Base-by-base conservation (phyloP, 1,140 invertebrate genomes). In the Onthophagus taurus region DNA sequence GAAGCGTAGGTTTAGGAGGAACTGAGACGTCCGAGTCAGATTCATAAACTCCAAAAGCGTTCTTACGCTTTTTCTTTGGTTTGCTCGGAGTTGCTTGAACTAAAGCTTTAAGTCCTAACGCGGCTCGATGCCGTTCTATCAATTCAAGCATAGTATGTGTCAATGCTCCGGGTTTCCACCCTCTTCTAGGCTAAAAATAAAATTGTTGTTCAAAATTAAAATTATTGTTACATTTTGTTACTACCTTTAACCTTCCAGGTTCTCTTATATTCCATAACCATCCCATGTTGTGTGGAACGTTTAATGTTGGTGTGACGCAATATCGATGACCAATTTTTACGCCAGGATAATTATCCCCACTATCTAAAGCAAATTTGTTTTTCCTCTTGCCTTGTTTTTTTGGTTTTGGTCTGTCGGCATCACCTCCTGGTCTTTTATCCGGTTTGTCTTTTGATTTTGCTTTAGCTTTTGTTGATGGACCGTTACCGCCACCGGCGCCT, bases 141-240 rank as follows among this genome's bases (percentile, higher is more conserved):
- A 64, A 49, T 50, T 67, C 64, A 0, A 68, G 61, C 7, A 75
- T 67, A 12, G 64, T 70, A 47, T 69, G 71, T 4, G 64, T 65
- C 29, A 76, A 66, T 0, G 69, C 61, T 0, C 74, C 74, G 2
- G 74, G 74, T 36, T 63, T 60, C 72, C 72, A 76, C 4, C 72
- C 73, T 36, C 62, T 64, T 21, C 72, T 63, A 11, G 59, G 61
- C 70, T 74, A 45, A 19, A 53, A 51, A 44, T 34, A 34, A 26
- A 26, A 7, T 7, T 7, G 24, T 26, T n/a, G n/a, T 26, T 26
- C 31, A 6, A 33, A 33, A 16, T 33, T 33, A 33, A 7, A n/a
- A n/a, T n/a, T n/a, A n/a, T 12, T 8, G 5, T 29, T 7, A 29
- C 7, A n/a, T 8, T 8, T 35, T 39, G 21, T 26, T 45, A n/a